Evolutionary conservation across 2,888 invertebrate genomes (phyloP).

Genomic region (Oconnorella tubifera): DNA sequence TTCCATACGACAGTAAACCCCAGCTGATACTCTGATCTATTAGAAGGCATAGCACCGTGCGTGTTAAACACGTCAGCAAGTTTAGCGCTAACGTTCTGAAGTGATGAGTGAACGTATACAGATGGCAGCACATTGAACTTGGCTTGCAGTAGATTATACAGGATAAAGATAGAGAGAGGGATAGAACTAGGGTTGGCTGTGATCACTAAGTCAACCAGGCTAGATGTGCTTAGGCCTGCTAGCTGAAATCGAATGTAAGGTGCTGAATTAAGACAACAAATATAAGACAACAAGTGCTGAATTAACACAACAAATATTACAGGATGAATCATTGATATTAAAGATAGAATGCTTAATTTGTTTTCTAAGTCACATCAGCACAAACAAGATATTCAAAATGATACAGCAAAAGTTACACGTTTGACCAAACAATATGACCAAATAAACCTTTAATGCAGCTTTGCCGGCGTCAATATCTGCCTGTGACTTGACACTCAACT

Average conservation of each 20-base stretch:
- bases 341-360: too few species aligned
- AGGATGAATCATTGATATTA: too few species aligned
- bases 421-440: too few species aligned
- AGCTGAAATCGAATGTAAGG: too few species aligned
- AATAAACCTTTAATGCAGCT: background rate
- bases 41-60: constrained; percentile 19
- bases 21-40: constrained; percentile 56
- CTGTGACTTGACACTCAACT: too few species aligned
- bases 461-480: background rate
- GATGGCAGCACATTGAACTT: constrained; percentile 60
- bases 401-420: too few species aligned
- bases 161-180: constrained; percentile 67
- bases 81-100: constrained; percentile 56
- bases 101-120: constrained; percentile 67
- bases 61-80: constrained; percentile 40
- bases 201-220: constrained; percentile 64
- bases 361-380: too few species aligned
- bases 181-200: constrained; percentile 65
- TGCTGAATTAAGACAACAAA: too few species aligned
- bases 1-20: constrained; percentile 73
- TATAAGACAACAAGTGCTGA: too few species aligned
- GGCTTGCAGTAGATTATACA: constrained; percentile 62
- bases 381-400: too few species aligned
- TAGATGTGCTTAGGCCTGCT: background rate
- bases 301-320: too few species aligned